Percentiles rank a stretch among this genome's conserved stretches.
Evolutionary conservation across 2,888 invertebrate genomes (phyloP).

Genomic region (Cataglyphis livida): DNA sequence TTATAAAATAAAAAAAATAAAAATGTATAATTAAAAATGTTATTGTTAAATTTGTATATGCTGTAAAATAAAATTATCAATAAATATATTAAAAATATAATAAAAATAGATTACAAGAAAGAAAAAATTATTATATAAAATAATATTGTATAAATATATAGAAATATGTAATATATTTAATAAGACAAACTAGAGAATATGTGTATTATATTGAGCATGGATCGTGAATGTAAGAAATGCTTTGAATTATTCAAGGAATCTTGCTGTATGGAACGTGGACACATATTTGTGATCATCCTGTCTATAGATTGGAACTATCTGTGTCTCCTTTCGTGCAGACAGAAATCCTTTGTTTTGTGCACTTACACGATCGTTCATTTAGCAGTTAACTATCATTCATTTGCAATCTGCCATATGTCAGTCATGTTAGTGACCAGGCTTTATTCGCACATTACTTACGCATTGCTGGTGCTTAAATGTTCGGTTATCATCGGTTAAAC

Average conservation of each 20-base stretch:
- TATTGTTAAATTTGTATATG: neutral
- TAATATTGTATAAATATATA: neutral
- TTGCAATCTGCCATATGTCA: constrained; percentile 41
- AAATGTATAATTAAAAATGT: neutral
- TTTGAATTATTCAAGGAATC: constrained; percentile 40
- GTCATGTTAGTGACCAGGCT: constrained; percentile 38
- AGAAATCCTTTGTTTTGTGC: neutral
- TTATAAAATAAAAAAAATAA: neutral
- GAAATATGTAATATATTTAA: neutral
- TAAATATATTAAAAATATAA: neutral
- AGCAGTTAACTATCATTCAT: constrained; percentile 44
- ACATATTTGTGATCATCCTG: neutral
- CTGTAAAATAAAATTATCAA: neutral
- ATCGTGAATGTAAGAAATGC: neutral
- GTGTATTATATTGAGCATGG: neutral
- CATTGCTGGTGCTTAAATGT: neutral
- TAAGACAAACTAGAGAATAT: neutral
- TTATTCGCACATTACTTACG: constrained; percentile 20
- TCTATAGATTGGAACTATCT: neutral
- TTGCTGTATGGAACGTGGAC: neutral
- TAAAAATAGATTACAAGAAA: neutral
- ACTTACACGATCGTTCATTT: constrained; percentile 2
- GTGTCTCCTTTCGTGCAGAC: constrained; percentile 10
- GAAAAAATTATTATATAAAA: neutral
- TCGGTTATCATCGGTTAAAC: constrained; percentile 13